Percentiles rank a stretch among this genome's conserved stretches.
phyloP scores from a whole-genome alignment of 2,888 invertebrate species.

The Phengaris arion region DNA sequence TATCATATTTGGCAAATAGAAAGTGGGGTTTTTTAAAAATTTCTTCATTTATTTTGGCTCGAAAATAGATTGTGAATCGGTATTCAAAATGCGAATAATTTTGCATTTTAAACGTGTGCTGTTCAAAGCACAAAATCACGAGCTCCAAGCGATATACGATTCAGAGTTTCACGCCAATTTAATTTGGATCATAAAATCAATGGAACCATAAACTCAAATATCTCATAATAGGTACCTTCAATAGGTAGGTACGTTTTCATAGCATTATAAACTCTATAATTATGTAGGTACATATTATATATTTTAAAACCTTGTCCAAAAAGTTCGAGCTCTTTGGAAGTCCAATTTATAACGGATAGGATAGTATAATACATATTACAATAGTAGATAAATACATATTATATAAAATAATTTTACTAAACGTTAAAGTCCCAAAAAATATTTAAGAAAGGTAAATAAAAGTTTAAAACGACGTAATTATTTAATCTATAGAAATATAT shows the following conservation, averaged over 20 bases:
- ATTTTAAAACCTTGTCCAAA: no score
- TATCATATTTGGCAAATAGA: neutral
- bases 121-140: neutral
- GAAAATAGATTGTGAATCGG: slow-evolving; percentile 1
- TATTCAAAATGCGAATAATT: neutral
- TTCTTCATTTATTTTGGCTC: neutral
- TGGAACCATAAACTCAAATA: neutral
- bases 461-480: neutral
- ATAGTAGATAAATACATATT: no score
- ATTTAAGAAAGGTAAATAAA: neutral
- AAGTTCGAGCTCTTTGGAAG: no score
- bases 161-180: neutral
- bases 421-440: neutral
- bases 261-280: no score
- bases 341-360: no score
- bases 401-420: no score
- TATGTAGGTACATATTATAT: no score
- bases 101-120: neutral
- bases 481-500: neutral
- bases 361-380: no score
- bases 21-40: slow-evolving; percentile 3
- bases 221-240: no score
- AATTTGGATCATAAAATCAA: neutral
- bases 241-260: no score
- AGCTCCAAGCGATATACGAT: neutral